Evolutionary conservation across 2,797 vertebrate genomes (phyloP).

Genomic region (Serranus cabrilla): DNA sequence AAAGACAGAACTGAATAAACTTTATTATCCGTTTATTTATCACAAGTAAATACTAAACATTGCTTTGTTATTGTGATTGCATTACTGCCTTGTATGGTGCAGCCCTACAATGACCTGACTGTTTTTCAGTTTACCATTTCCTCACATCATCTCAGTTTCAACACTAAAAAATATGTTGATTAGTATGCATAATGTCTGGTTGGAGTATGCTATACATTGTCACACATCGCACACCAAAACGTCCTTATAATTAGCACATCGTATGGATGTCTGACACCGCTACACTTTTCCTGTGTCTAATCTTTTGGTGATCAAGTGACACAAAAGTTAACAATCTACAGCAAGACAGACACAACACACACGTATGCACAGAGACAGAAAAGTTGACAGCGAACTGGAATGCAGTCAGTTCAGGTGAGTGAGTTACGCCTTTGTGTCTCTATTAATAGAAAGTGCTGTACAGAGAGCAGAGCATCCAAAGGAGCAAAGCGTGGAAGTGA

Average conservation of each 20-base stretch:
- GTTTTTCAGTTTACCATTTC: not conserved
- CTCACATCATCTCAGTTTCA: not conserved
- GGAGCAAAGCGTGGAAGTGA: slow-evolving; percentile 34
- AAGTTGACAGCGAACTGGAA: slow-evolving; percentile 56
- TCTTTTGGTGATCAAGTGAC: slow-evolving; percentile 26
- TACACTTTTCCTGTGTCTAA: not conserved
- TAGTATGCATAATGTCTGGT: not conserved
- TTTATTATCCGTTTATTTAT: too few relatives aligned
- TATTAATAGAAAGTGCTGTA: slow-evolving; percentile 59
- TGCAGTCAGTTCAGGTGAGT: slow-evolving; percentile 76
- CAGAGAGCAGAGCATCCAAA: slow-evolving; percentile 33
- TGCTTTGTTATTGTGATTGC: not conserved
- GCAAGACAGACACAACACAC: not conserved
- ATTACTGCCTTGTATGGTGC: too few relatives aligned
- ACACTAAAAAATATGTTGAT: not conserved
- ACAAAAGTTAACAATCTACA: slow-evolving; percentile 20
- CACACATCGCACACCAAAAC: not conserved
- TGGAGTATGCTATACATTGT: not conserved
- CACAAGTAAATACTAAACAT: too few relatives aligned
- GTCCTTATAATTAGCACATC: not conserved
- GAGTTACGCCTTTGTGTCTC: slow-evolving; percentile 46
- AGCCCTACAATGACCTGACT: not conserved
- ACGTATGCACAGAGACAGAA: not conserved
- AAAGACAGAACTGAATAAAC: too few relatives aligned
- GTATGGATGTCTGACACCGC: not conserved